Base-by-base conservation (phyloP, 2,797 vertebrate species). In the Pelobates cultripes region DNA sequence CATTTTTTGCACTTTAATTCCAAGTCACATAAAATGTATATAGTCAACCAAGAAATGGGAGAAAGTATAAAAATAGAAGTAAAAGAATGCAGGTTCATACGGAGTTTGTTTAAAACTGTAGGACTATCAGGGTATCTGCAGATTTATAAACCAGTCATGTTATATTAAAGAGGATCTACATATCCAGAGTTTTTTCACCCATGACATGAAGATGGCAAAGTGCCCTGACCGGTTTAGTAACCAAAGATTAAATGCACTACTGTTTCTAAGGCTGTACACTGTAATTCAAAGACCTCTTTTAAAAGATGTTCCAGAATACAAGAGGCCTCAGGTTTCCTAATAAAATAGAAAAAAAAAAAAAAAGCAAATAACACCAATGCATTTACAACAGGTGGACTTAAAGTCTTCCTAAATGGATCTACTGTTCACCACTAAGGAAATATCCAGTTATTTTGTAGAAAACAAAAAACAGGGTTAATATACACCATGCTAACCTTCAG, bases 301-400 rank as follows among this genome's bases (percentile, higher is more conserved):
- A 85, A 89, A 87, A 91, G 81, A 89, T 5, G 43, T 79, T 87
- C 85, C 79, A 84, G 84, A 88, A 72, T 82, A 86, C 80, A 88
- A 86, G 81, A 86, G 86, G 90, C 80, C 77, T 94, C 86, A 86
- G 85, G 87, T 95, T 94, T 95, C 91, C 93, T 89, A 87, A 90
- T 90, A 93, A 63, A 94, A 91, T 87, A 87, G 90, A 75, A 88
- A 85, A 91, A 88, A 86, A 91, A 92, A 85, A 92, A 88, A 86
- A 91, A 92, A 92, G 86, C 88, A 94, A 95, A 93, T 89, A 91
- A 82, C 76, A 45, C 72, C 85, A 76, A 88, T 86, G 88, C 86
- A 91, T 86, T 90, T 92, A 92, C 90, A 92, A 91, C 89, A 94
- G 91, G 93, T 95, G 92, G 90, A 93, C 90, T 89, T 88, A 88